Evolutionary conservation across 53 echinoderm and acorn worm species (phyloP).

Genomic region (Crossaster papposus): DNA sequence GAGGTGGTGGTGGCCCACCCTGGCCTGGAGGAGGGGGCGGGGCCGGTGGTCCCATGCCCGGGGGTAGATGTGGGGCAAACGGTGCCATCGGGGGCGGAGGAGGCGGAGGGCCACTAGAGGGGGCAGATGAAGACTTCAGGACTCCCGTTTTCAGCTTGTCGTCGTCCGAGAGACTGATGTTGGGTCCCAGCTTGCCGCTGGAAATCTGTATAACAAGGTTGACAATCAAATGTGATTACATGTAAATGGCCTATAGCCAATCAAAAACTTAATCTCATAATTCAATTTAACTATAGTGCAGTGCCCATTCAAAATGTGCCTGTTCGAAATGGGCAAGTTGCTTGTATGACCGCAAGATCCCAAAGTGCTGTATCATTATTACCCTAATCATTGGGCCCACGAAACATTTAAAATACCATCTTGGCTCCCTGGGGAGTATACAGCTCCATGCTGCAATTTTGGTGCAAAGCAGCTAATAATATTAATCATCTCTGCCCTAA

Average conservation of each 20-base stretch:
- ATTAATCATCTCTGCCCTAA: no score
- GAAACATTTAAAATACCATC: no score
- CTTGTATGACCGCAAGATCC: no score
- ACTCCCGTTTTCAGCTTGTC: conserved; percentile 74
- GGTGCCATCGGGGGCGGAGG: conserved; percentile 62
- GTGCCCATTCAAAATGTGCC: no score
- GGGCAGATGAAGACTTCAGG: conserved; percentile 30
- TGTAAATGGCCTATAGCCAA: neutral
- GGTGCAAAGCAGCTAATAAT: no score
- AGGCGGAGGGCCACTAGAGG: conserved; percentile 56
- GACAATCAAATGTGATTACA: neutral
- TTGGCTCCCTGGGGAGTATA: no score
- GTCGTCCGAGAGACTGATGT: conserved; percentile 83
- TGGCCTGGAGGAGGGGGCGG: conserved; percentile 80
- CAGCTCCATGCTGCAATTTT: no score
- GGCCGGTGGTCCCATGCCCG: conserved; percentile 76
- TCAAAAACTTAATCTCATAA: neutral
- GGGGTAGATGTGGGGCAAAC: conserved; percentile 81
- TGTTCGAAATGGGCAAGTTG: no score
- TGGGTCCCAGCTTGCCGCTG: conserved; percentile 73
- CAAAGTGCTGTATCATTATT: no score
- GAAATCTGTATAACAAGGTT: conserved; percentile 58
- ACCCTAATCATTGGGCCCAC: no score
- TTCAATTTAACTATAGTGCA: no score
- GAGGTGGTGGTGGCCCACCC: conserved; percentile 86